Evolutionary conservation across 2,888 invertebrate species (phyloP).

Genomic region (Cerastis leucographa): DNA sequence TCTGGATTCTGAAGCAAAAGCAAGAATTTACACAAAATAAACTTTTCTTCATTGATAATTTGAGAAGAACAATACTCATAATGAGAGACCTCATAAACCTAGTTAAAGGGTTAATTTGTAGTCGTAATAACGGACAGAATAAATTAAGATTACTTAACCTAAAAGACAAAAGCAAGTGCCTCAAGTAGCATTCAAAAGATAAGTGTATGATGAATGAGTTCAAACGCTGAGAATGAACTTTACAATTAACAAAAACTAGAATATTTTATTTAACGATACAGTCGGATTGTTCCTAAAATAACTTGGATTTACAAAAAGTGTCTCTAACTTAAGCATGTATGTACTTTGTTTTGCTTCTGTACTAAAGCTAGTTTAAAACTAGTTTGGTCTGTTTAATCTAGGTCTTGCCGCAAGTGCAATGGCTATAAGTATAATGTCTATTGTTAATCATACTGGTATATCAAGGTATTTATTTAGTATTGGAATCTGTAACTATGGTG

Average conservation of each 20-base stretch:
- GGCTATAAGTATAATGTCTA: conserved; percentile 8
- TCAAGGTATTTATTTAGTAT: conserved; percentile 7
- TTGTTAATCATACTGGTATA: conserved; percentile 27
- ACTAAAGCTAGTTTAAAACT: conserved; percentile 35
- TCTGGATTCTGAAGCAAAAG: neutral
- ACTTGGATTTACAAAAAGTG: neutral
- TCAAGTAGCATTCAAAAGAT: conserved; percentile 23
- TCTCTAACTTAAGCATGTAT: neutral
- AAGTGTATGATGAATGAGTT: conserved; percentile 33
- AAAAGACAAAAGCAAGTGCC: conserved; percentile 26
- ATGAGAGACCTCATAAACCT: conserved; percentile 19
- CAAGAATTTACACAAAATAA: neutral
- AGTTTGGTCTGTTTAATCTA: conserved; percentile 37
- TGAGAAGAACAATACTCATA: conserved; percentile 1
- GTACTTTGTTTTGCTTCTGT: conserved; percentile 27
- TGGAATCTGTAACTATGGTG: neutral
- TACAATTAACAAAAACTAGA: conserved; percentile 1
- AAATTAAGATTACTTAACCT: conserved; percentile 49
- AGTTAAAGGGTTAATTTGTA: conserved; percentile 30
- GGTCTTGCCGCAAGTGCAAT: conserved; percentile 43
- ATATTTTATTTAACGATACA: neutral
- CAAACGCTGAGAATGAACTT: conserved; percentile 21
- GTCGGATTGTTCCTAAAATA: conserved; percentile 9
- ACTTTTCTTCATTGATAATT: neutral
- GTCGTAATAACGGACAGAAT: conserved; percentile 13